phyloP scores from a whole-genome alignment of 2,888 invertebrate genomes.

The Rhimphoctona megacephalus region DNA sequence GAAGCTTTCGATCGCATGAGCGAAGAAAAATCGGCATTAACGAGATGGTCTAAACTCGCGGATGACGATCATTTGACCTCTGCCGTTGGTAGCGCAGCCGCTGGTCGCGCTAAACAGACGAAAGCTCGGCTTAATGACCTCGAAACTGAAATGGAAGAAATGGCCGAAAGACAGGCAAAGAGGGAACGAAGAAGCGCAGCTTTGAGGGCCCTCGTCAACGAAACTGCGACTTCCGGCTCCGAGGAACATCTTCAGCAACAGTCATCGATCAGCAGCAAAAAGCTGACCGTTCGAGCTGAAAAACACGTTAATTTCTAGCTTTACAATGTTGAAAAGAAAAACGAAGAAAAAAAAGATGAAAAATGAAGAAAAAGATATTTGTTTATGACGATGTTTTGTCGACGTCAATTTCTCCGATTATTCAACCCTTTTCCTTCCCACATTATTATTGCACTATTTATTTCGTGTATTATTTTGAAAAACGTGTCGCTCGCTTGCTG shows the following conservation, averaged over 20 bases:
- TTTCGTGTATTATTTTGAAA: neutral
- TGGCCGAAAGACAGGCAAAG: slow-evolving; percentile 89
- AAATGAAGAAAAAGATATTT: neutral
- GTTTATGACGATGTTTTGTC: neutral
- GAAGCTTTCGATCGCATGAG: slow-evolving; percentile 81
- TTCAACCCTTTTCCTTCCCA: slow-evolving; percentile 2
- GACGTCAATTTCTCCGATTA: slow-evolving; percentile 3
- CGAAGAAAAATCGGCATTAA: slow-evolving; percentile 86
- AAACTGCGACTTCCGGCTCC: slow-evolving; percentile 84
- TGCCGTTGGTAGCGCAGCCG: slow-evolving; percentile 86
- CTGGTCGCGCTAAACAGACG: slow-evolving; percentile 88
- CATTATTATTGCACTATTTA: neutral
- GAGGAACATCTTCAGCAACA: slow-evolving; percentile 82
- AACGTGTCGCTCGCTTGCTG: neutral
- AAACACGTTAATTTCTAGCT: slow-evolving; percentile 83
- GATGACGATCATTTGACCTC: slow-evolving; percentile 78
- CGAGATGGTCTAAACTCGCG: slow-evolving; percentile 88
- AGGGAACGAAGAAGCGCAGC: slow-evolving; percentile 91
- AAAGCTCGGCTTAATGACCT: slow-evolving; percentile 90
- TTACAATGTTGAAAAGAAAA: neutral
- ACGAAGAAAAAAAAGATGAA: neutral
- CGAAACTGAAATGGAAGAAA: slow-evolving; percentile 91
- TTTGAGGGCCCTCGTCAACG: slow-evolving; percentile 89
- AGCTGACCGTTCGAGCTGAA: slow-evolving; percentile 78
- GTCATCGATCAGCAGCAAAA: slow-evolving; percentile 75